Evolutionary conservation across 2,113 vertebrate species (phyloP), one percentile per base, ranked within the genome.

Genomic region (Mormoops blainvillei): DNA sequence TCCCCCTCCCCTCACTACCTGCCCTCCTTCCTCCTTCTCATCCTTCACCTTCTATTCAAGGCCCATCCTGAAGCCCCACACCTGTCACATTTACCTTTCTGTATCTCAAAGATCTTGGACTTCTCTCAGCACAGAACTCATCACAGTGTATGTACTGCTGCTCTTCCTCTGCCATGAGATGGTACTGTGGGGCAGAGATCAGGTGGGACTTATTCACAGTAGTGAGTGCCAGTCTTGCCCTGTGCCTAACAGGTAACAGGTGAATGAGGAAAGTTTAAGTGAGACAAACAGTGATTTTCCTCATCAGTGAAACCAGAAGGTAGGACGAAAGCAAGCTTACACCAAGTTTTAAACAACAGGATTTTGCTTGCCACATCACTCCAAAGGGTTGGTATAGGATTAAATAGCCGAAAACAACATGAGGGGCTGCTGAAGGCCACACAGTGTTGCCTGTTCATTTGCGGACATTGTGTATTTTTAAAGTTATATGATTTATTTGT

Each of bases 391-490:
- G 61, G 8, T 19, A 4, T 56, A 73, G 52, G 15, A 20, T 73
- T 38, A n/a, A 71, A 22, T 36, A 10, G 16, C 86, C 84, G 11
- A 54, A 70, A 89, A 58, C 9, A 26, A 36, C 28, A 5, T 13
- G 26, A 41, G 20, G 7, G 8, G 67, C 76, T 84, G 41, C 61
- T 45, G 45, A 80, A 45, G 48, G n/a, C 48, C 33, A 50, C 43
- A 15, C 0, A 1, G 8, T 16, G 6, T 38, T 28, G 11, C 9
- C 22, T 65, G 26, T 33, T 52, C 43, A 45, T 87, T 45, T 41
- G 2, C 26, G 2, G 38, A 74, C 3, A 14, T 38, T 9, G 1
- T n/a, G n/a, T n/a, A n/a, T n/a, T n/a, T 0, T 84, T 70, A 33
- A 84, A 82, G 31, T 68, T 54, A 71, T 16, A 2, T 58, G 45